Conservation (phyloP, 1,140 invertebrate genomes). For the Glossosoma conforme region DNA sequence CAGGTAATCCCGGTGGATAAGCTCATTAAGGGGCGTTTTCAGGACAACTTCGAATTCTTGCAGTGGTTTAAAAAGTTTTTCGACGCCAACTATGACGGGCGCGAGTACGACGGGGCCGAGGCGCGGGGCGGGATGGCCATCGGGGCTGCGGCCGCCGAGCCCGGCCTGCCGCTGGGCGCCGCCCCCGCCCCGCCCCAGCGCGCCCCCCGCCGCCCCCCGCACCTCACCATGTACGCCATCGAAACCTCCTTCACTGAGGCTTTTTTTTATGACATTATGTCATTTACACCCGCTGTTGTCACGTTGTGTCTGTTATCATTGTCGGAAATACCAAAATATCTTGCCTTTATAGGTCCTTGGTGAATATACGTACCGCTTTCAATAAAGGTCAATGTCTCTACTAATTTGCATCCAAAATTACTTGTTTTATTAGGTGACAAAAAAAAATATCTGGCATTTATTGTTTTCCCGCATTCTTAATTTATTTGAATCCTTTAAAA, state of each 20-base stretch:
- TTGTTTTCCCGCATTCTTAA: too few species aligned
- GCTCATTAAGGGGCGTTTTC: slow-evolving; percentile 95
- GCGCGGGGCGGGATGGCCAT: slow-evolving; percentile 58
- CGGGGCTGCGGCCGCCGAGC: slow-evolving; percentile 42
- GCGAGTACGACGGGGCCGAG: slow-evolving; percentile 87
- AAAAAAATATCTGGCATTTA: too few species aligned
- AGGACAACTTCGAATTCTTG: slow-evolving; percentile 99
- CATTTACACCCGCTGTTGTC: too few species aligned
- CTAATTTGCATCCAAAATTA: too few species aligned
- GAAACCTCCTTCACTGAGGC: background rate
- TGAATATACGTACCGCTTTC: background rate
- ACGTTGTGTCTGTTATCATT: too few species aligned
- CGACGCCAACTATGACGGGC: slow-evolving; percentile 97
- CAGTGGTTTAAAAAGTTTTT: slow-evolving; percentile 99
- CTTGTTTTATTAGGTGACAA: too few species aligned
- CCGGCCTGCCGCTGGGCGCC: slow-evolving; percentile 32
- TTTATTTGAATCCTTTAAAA: too few species aligned
- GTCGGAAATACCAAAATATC: too few species aligned
- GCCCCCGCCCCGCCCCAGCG: slow-evolving; percentile 30
- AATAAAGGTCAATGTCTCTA: too few species aligned
- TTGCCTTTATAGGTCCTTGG: too few species aligned
- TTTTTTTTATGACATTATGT: too few species aligned
- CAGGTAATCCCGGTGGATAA: slow-evolving; percentile 97
- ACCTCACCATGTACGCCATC: slow-evolving; percentile 45
- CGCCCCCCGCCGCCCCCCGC: slow-evolving; percentile 35